Conservation (phyloP, 2,888 invertebrate species). For the Hetaerina titia region DNA sequence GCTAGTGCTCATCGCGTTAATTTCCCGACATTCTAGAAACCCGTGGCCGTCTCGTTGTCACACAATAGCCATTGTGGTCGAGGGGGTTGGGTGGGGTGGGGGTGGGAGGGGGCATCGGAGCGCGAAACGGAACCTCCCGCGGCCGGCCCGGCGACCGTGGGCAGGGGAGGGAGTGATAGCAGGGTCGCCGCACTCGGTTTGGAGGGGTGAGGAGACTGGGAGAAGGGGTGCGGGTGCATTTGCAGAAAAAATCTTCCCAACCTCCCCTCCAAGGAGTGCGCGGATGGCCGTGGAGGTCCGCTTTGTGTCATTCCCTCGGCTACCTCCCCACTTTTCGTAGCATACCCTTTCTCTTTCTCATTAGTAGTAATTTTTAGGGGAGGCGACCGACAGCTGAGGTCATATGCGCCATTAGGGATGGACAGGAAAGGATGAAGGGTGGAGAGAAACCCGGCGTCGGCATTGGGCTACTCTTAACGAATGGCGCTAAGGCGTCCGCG, state of each 20-base stretch:
- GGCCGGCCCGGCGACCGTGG: too few relatives aligned
- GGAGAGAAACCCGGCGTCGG: too few relatives aligned
- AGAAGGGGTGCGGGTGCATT: background rate
- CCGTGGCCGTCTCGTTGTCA: slow-evolving; percentile 47
- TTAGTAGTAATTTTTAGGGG: too few relatives aligned
- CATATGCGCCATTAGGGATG: too few relatives aligned
- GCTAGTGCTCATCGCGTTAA: slow-evolving; percentile 49
- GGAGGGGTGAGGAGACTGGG: background rate
- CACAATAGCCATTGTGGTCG: slow-evolving; percentile 34
- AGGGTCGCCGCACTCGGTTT: background rate
- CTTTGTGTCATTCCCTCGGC: too few relatives aligned
- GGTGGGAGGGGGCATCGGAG: background rate
- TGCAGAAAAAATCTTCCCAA: background rate
- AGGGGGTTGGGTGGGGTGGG: background rate
- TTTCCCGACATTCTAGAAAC: slow-evolving; percentile 51
- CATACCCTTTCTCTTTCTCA: too few relatives aligned
- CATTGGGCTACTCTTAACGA: too few relatives aligned
- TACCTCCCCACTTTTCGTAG: too few relatives aligned
- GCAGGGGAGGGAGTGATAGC: background rate
- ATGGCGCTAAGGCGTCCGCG: too few relatives aligned
- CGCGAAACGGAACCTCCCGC: background rate
- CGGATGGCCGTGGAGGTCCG: background rate
- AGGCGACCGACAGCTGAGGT: too few relatives aligned
- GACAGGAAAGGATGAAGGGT: too few relatives aligned
- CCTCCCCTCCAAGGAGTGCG: background rate